These are phyloP conservation scores for Chaunax sp. DNA, from an alignment of 2,797 vertebrate genomes.

Conservation along the genomic window DNA sequence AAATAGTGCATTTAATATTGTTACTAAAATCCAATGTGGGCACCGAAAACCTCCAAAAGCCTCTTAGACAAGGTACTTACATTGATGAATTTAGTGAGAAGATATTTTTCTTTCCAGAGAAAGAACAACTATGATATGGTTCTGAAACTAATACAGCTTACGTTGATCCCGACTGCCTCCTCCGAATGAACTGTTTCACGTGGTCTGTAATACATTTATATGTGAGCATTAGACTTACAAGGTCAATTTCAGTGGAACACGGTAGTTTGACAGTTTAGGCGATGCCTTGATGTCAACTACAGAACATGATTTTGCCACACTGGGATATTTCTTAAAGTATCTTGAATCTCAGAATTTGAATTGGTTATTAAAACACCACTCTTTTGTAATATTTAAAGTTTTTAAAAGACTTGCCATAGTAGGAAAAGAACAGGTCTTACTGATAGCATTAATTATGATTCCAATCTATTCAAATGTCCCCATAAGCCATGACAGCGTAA, in stretches of 20 bases:
- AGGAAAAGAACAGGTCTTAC: neutral
- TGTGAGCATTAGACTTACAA: neutral
- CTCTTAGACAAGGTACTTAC: slow-evolving; percentile 31
- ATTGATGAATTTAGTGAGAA: slow-evolving; percentile 54
- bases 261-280: neutral
- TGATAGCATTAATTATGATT: neutral
- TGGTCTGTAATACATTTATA: neutral
- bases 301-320: neutral
- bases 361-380: neutral
- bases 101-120: slow-evolving; percentile 16
- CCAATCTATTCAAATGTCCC: neutral
- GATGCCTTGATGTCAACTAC: neutral
- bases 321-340: too few species aligned
- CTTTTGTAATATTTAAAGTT: neutral
- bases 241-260: too few species aligned
- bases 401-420: slow-evolving; percentile 2
- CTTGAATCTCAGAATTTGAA: too few species aligned
- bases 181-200: slow-evolving; percentile 13
- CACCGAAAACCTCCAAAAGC: slow-evolving; percentile 36
- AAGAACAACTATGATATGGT: slow-evolving; percentile 13
- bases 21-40: slow-evolving; percentile 3
- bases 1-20: slow-evolving; percentile 43
- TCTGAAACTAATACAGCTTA: neutral
- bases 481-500: neutral
- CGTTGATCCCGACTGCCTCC: slow-evolving; percentile 13